phyloP scores from a whole-genome alignment of 2,797 vertebrate genomes.

The Ceyx erithaca region DNA sequence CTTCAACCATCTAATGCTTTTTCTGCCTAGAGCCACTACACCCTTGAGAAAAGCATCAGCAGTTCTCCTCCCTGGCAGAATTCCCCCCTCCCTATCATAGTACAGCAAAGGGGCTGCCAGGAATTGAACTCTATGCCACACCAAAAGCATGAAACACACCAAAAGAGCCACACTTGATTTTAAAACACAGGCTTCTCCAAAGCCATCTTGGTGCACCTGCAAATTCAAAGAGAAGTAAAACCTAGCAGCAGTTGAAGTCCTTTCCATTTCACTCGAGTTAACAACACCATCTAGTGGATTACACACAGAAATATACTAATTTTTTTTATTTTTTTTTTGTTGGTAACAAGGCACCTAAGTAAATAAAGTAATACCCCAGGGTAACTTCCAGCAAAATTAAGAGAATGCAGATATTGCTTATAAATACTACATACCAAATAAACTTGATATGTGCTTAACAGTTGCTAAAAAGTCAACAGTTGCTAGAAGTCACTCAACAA shows the following conservation, averaged over 20 bases:
- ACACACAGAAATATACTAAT: no score
- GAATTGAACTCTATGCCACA: neutral
- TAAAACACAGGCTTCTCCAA: neutral
- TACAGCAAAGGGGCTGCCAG: neutral
- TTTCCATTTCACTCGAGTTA: neutral
- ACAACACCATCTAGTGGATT: slow-evolving; percentile 36
- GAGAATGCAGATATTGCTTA: neutral
- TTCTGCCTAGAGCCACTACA: neutral
- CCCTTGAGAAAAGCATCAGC: neutral
- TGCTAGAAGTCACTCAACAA: neutral
- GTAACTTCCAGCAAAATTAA: neutral
- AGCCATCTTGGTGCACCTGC: neutral
- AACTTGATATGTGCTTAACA: neutral
- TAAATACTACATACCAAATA: neutral
- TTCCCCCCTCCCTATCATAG: no score
- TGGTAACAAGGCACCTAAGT: neutral
- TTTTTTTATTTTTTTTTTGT: no score
- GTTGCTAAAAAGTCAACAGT: neutral
- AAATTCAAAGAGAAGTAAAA: neutral
- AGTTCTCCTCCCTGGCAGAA: neutral
- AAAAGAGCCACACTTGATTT: neutral
- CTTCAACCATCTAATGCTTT: neutral
- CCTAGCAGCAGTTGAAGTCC: neutral
- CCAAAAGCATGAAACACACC: neutral
- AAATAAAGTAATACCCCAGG: neutral